Base-by-base conservation (phyloP, 2,797 vertebrate genomes). In the Spea hammondii region DNA sequence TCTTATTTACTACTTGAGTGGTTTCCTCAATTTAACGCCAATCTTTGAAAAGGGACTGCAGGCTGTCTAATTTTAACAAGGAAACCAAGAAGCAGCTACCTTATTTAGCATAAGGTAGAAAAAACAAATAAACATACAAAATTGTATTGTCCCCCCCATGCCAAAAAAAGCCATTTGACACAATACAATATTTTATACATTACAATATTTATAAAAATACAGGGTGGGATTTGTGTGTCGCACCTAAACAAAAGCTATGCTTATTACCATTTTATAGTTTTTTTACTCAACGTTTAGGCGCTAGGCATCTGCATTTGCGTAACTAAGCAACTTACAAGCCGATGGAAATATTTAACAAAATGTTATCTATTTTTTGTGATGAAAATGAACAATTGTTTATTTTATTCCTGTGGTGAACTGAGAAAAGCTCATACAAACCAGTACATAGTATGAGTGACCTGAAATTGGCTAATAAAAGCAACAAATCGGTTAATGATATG, bases 1-100 rank as follows among this genome's bases (percentile, higher is more conserved):
- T 93, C 92, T 94, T 93, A 93, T 92, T 93, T 91, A 92, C 91
- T 94, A 92, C 93, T 92, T 93, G 93, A 94, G 92, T 90, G 93
- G 90, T 92, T 93, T 93, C 91, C 90, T 91, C 91, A 95, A 95
- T 95, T 94, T 92, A 92, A 94, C 79, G 85, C 88, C 90, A 93
- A 87, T 92, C 92, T 94, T 94, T 89, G 88, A 86, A 90, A 75
- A 76, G 88, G 89, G 92, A 91, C 91, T 91, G 89, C 89, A 89
- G 89, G 90, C 90, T 89, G 88, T 92, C 89, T 86, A 83, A 90
- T 91, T 92, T 88, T 89, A 89, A 93, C 86, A 90, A 88, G 86
- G 90, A 88, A 84, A 81, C 88, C 84, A 88, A 92, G 87, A 90
- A 88, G 85, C 83, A 84, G 88, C 83, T 83, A 86, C 87, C 88